Conservation (phyloP, 2,797 vertebrate species). For the Falco berigora region DNA sequence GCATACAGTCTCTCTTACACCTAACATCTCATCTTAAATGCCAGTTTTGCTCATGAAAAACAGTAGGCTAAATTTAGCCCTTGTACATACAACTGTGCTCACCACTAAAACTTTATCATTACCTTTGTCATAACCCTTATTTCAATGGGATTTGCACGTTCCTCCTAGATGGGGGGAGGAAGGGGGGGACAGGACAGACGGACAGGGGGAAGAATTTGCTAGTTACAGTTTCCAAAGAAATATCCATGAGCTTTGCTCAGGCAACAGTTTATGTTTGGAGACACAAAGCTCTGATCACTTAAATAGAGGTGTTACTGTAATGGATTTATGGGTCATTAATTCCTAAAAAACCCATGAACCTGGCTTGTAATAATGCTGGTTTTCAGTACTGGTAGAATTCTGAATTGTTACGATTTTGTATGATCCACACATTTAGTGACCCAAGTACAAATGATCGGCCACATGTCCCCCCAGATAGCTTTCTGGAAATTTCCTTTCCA, state of each 20-base stretch:
- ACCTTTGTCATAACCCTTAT: background rate
- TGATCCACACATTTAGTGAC: background rate
- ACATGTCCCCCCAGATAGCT: background rate
- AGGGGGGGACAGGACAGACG: no score
- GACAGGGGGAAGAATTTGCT: background rate
- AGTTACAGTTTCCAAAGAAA: background rate
- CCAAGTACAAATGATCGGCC: background rate
- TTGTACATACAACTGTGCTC: background rate
- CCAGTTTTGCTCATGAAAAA: background rate
- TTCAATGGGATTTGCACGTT: background rate
- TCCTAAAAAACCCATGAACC: background rate
- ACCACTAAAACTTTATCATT: background rate
- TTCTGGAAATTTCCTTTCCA: conserved; percentile 10
- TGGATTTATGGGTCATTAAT: background rate
- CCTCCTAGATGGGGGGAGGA: background rate
- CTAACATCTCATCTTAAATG: background rate
- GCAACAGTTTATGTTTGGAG: background rate
- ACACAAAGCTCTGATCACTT: background rate
- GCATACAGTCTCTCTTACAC: background rate
- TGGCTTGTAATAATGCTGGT: background rate
- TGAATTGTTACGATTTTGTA: background rate
- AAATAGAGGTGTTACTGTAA: background rate
- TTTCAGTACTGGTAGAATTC: background rate
- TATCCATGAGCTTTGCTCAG: background rate
- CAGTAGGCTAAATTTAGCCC: background rate